Evolutionary conservation across 1,140 invertebrate species (phyloP).

Genomic region (Euwallacea fornicatus): DNA sequence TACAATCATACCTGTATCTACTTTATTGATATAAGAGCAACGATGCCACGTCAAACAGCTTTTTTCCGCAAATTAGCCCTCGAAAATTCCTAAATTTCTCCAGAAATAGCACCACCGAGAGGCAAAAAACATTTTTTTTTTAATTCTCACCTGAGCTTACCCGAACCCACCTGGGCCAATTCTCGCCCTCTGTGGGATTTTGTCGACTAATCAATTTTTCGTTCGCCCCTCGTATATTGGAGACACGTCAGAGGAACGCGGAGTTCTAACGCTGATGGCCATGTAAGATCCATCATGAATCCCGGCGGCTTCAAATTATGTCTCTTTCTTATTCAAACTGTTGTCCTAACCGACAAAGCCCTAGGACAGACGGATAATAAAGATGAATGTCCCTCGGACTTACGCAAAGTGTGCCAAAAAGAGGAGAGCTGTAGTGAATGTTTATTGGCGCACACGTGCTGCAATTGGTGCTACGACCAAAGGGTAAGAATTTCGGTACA

Average conservation of each 20-base stretch:
- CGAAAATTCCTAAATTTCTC: no score
- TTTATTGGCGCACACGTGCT: slow-evolving; percentile 32
- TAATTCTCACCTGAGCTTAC: no score
- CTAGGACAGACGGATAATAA: background rate
- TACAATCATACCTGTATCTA: no score
- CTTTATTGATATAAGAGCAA: no score
- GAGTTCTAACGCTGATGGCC: background rate
- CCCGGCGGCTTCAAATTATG: background rate
- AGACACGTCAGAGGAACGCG: background rate
- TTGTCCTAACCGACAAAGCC: background rate
- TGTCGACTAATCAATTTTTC: no score
- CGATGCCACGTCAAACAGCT: no score
- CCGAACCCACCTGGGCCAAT: no score
- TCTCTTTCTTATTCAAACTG: background rate
- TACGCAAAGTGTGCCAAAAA: slow-evolving; percentile 23
- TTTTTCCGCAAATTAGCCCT: no score
- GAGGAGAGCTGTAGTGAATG: slow-evolving; percentile 36
- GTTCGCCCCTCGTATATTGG: background rate
- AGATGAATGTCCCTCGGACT: slow-evolving; percentile 11
- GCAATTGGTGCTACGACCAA: slow-evolving; percentile 37
- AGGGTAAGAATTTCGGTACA: slow-evolving; percentile 12
- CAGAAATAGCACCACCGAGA: no score
- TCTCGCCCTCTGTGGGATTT: no score
- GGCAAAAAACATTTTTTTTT: no score
- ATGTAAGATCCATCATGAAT: background rate